phyloP scores from a whole-genome alignment of 2,113 vertebrate genomes.

The Furnarius figulus region DNA sequence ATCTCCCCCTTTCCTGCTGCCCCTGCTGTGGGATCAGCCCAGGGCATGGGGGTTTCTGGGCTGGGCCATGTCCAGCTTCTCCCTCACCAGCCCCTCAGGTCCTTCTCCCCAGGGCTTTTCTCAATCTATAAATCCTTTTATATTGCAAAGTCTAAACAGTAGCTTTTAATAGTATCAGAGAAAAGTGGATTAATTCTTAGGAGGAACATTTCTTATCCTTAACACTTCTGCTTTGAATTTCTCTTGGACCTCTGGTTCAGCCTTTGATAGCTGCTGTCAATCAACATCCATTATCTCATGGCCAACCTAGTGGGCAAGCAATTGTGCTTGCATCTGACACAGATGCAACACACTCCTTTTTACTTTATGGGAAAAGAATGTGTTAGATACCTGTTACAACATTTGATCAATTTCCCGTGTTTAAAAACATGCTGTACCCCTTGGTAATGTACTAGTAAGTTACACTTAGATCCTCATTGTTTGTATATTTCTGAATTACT shows the following conservation, averaged over 20 bases:
- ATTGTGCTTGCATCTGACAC: background rate
- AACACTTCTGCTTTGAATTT: background rate
- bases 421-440: background rate
- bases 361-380: constrained; percentile 13
- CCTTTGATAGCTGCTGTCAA: background rate
- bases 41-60: background rate
- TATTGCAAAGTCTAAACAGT: background rate
- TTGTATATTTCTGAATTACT: background rate
- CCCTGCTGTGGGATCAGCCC: background rate
- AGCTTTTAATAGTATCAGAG: background rate
- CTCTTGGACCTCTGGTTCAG: background rate
- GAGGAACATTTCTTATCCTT: background rate
- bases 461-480: background rate
- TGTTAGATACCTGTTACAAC: constrained; percentile 28
- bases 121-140: background rate
- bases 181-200: background rate
- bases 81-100: background rate
- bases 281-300: background rate
- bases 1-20: background rate
- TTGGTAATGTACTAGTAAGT: background rate
- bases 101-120: background rate
- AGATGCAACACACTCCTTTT: background rate
- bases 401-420: constrained; percentile 19
- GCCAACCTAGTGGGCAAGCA: background rate
- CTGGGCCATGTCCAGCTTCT: background rate